Evolutionary conservation across 2,797 vertebrate genomes (phyloP).

Genomic region (Rhabdomys pumilio): DNA sequence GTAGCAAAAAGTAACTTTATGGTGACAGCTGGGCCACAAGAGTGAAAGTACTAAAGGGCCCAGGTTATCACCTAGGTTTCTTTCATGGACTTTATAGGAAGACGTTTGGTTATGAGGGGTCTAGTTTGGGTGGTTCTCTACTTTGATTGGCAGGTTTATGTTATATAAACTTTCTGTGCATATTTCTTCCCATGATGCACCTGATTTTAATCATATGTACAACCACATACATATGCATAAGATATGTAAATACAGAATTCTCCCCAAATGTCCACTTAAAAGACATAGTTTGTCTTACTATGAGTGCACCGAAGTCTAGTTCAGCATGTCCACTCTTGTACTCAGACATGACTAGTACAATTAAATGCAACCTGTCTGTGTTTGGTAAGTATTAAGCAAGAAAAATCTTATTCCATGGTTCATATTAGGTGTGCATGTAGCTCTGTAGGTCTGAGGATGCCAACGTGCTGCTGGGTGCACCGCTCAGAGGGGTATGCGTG

Average conservation of each 20-base stretch:
- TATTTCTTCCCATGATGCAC: neutral
- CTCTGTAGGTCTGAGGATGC: neutral
- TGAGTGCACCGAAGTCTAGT: neutral
- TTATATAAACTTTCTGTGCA: neutral
- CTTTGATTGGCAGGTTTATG: neutral
- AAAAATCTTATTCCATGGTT: neutral
- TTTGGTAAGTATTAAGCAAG: neutral
- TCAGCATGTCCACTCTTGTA: neutral
- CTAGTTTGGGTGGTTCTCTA: neutral
- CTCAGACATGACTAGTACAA: neutral
- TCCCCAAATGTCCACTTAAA: neutral
- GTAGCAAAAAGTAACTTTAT: neutral
- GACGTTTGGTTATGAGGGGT: neutral
- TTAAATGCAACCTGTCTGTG: neutral
- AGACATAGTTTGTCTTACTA: neutral
- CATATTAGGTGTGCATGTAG: neutral
- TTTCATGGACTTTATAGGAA: neutral
- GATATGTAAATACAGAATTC: neutral
- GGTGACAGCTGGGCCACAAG: neutral
- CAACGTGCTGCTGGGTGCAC: neutral
- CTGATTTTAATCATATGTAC: neutral
- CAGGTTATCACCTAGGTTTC: neutral
- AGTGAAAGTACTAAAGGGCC: neutral
- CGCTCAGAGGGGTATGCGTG: neutral
- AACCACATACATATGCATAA: neutral